These are phyloP conservation scores for Coregonus ussuriensis DNA, from an alignment of 2,797 vertebrate genomes.

Conservation along the genomic window DNA sequence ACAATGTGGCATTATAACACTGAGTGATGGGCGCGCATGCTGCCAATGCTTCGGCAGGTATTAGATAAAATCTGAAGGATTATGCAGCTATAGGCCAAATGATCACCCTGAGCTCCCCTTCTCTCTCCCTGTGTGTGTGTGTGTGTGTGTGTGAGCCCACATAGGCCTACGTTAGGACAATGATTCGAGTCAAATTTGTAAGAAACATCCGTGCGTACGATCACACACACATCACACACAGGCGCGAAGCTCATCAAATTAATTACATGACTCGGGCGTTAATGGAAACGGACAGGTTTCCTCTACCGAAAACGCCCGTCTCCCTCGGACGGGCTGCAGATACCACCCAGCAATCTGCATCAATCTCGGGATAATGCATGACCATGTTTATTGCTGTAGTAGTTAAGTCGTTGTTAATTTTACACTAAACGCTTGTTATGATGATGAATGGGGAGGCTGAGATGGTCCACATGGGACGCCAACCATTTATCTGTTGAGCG, in stretches of 20 bases:
- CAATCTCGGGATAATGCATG: slow-evolving; percentile 71
- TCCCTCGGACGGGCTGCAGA: slow-evolving; percentile 41
- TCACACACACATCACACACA: slow-evolving; percentile 5
- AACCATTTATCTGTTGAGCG: slow-evolving; percentile 50
- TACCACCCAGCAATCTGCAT: slow-evolving; percentile 65
- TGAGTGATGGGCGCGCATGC: slow-evolving; percentile 93
- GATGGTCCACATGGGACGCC: slow-evolving; percentile 69
- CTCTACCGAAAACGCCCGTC: slow-evolving; percentile 24
- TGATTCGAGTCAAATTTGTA: slow-evolving; percentile 5
- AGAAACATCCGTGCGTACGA: slow-evolving; percentile 8
- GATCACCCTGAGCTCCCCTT: slow-evolving; percentile 76
- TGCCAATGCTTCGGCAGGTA: slow-evolving; percentile 92
- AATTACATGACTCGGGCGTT: slow-evolving; percentile 31
- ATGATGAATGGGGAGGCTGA: slow-evolving; percentile 71
- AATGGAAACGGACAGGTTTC: slow-evolving; percentile 34
- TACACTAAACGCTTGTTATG: slow-evolving; percentile 79
- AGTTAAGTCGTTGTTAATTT: slow-evolving; percentile 83
- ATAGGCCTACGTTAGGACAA: neutral
- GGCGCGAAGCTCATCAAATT: neutral
- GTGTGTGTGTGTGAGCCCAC: neutral
- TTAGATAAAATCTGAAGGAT: slow-evolving; percentile 98
- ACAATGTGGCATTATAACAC: slow-evolving; percentile 94
- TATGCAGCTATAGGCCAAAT: slow-evolving; percentile 90
- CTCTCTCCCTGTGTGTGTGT: neutral
- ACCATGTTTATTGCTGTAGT: slow-evolving; percentile 71